These are phyloP conservation scores for Formica exsecta DNA, from an alignment of 1,140 invertebrate genomes.

Conservation along the genomic window DNA sequence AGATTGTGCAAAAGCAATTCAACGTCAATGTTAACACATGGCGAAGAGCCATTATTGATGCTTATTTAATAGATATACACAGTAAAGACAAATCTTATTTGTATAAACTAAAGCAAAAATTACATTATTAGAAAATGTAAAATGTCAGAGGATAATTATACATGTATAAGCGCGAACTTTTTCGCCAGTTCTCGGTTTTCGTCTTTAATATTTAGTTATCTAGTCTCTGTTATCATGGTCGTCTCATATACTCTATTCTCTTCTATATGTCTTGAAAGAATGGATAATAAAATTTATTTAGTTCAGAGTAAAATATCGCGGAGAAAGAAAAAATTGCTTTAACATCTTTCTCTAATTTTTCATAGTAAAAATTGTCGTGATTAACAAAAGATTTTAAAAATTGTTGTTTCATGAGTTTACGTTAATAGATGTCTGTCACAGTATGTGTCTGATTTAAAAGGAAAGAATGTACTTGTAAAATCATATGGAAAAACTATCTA, in stretches of 20 bases:
- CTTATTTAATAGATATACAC: background rate
- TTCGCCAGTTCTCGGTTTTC: background rate
- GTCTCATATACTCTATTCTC: background rate
- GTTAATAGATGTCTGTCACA: too few species aligned
- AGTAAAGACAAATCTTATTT: background rate
- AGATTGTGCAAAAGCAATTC: background rate
- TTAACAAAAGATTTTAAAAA: conserved; percentile 6
- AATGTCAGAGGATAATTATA: background rate
- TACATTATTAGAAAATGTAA: background rate
- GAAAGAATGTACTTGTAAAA: too few species aligned
- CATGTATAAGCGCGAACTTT: background rate
- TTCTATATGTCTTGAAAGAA: background rate
- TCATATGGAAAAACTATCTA: too few species aligned
- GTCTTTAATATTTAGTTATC: background rate
- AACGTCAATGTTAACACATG: background rate
- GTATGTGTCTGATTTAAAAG: too few species aligned
- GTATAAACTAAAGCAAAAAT: conserved; percentile 2
- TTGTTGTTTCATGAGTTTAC: background rate
- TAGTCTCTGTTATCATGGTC: background rate
- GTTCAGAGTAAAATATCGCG: background rate
- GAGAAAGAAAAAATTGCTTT: background rate
- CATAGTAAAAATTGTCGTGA: background rate
- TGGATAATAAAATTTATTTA: too few species aligned
- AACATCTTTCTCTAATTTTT: background rate
- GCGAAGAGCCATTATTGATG: background rate